A percentile compares a stretch with the other conserved stretches of the same genome.
These are phyloP conservation scores for Malacoraja senta DNA, from an alignment of 2,797 vertebrate species.

Conservation along the genomic window DNA sequence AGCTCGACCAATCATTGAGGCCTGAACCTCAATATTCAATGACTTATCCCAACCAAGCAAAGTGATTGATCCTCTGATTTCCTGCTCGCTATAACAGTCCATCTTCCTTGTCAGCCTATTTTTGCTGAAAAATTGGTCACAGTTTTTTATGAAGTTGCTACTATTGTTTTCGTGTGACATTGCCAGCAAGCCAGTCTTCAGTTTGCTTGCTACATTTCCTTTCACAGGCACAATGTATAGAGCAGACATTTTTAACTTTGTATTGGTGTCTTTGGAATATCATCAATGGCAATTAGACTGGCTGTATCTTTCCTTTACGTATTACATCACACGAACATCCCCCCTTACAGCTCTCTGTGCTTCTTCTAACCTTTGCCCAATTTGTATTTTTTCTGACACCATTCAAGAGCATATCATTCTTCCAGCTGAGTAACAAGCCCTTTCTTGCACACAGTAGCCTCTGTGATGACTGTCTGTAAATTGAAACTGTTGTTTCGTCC, in stretches of 20 bases:
- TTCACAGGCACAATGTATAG: neutral
- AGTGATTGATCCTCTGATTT: neutral
- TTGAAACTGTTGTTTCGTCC: neutral
- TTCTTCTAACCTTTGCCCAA: neutral
- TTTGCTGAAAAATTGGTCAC: neutral
- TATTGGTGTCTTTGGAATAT: neutral
- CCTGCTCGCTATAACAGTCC: neutral
- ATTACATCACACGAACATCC: neutral
- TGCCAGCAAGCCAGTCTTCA: neutral
- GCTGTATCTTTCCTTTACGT: neutral
- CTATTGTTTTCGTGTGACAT: neutral
- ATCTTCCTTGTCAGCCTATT: neutral
- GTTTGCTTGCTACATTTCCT: neutral
- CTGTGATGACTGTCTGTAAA: neutral
- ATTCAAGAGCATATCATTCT: neutral
- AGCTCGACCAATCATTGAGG: neutral
- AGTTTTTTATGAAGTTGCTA: neutral
- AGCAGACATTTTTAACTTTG: neutral
- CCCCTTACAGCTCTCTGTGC: neutral
- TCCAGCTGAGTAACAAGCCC: neutral
- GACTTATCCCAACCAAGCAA: neutral
- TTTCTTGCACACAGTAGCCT: neutral
- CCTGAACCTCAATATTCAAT: neutral
- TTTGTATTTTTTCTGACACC: neutral
- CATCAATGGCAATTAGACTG: neutral